Evolutionary conservation across 1,140 invertebrate species (phyloP).

Genomic region (Leptoteleia sp.): DNA sequence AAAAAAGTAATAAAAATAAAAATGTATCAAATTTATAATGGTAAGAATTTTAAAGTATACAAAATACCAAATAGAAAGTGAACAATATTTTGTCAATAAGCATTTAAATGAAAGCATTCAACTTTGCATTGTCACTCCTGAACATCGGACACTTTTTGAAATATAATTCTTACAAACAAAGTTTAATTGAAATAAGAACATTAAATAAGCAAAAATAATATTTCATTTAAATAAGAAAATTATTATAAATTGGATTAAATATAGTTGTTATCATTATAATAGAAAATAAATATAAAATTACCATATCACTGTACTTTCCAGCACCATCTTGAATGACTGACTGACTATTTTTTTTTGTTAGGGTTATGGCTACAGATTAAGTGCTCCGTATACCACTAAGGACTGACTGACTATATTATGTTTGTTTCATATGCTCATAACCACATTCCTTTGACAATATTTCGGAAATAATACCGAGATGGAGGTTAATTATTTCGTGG

Average conservation of each 20-base stretch:
- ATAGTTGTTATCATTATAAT: slow-evolving; percentile 20
- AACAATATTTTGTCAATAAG: neutral
- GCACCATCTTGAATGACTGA: slow-evolving; percentile 88
- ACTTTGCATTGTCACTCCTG: slow-evolving; percentile 78
- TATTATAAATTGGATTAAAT: too few species aligned
- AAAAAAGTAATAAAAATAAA: too few species aligned
- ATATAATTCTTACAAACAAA: slow-evolving; percentile 5
- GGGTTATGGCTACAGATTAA: too few species aligned
- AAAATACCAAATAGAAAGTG: too few species aligned
- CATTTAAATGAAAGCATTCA: slow-evolving; percentile 63
- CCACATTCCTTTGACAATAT: too few species aligned
- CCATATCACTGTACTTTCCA: slow-evolving; percentile 99
- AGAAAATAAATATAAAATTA: slow-evolving; percentile 80
- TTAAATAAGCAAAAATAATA: slow-evolving; percentile 9
- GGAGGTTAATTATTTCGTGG: too few species aligned
- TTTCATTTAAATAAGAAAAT: neutral
- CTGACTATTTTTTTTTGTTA: too few species aligned
- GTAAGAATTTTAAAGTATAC: too few species aligned
- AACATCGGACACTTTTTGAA: slow-evolving; percentile 13
- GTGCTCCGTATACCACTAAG: too few species aligned
- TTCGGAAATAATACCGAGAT: too few species aligned
- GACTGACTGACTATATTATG: slow-evolving; percentile 15
- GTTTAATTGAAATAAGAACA: neutral
- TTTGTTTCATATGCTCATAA: neutral
- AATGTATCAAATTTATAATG: too few species aligned